A percentile compares a stretch with the other conserved stretches of the same genome.
phyloP scores from a whole-genome alignment of 2,113 vertebrate genomes.

The Ammospiza nelsoni region DNA sequence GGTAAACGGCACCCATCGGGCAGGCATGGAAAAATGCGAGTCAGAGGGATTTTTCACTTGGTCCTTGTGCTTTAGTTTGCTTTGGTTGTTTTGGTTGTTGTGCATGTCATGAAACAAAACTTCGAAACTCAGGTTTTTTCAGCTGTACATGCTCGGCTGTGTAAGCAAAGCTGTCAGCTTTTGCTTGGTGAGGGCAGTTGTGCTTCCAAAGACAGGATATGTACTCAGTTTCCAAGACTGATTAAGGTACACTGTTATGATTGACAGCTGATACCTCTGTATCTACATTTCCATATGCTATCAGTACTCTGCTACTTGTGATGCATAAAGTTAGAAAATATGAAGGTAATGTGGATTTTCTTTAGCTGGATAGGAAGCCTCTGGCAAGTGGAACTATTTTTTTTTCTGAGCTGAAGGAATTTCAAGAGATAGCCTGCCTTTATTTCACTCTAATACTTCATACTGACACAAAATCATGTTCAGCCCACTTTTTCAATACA shows the following conservation, averaged over 20 bases:
- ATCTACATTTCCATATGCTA: background rate
- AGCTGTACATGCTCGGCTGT: background rate
- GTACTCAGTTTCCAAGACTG: background rate
- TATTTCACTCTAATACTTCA: background rate
- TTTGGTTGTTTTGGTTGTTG: background rate
- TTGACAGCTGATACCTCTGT: background rate
- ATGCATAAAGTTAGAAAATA: background rate
- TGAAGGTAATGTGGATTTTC: background rate
- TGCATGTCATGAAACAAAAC: rapidly evolving
- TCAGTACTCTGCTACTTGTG: background rate
- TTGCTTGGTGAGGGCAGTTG: background rate
- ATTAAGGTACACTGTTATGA: background rate
- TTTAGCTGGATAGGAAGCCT: background rate
- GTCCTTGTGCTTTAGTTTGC: rapidly evolving
- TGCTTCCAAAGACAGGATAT: background rate
- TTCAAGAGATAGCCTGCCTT: background rate
- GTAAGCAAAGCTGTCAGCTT: background rate
- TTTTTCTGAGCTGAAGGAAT: background rate
- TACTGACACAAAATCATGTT: background rate
- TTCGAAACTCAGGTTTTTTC: background rate
- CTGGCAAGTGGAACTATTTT: background rate
- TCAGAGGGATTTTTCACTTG: background rate
- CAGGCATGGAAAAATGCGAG: background rate
- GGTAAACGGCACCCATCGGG: background rate
- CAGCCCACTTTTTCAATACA: background rate